A percentile compares a stretch with the other conserved stretches of the same genome.
These are phyloP conservation scores for Macquaria ambigua DNA, from an alignment of 2,113 vertebrate genomes.

Conservation along the genomic window DNA sequence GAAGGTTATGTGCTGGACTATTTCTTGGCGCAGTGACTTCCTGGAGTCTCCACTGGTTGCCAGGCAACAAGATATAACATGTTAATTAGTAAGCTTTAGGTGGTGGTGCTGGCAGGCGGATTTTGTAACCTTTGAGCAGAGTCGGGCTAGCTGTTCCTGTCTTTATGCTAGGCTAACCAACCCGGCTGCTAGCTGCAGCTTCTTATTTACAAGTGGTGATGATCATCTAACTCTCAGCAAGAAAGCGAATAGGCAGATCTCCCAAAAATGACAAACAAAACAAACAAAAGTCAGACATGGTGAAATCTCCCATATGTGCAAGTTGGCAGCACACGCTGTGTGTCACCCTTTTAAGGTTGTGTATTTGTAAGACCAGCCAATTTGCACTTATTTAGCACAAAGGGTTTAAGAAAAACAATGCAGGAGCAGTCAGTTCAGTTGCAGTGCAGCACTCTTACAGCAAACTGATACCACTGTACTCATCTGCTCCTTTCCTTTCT, in stretches of 20 bases:
- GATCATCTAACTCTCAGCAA: not conserved
- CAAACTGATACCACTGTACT: not conserved
- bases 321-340: not conserved
- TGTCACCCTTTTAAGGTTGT: not conserved
- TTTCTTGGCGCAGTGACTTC: not conserved
- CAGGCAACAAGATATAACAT: not conserved
- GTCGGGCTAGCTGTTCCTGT: not conserved
- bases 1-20: not conserved
- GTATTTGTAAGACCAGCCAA: not conserved
- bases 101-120: no score
- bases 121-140: not conserved
- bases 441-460: not conserved
- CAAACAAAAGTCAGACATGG: not conserved
- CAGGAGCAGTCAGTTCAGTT: not conserved
- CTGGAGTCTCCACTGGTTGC: not conserved
- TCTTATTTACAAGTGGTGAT: not conserved
- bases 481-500: not conserved
- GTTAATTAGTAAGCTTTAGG: not conserved
- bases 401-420: not conserved
- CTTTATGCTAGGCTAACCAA: conserved; percentile 8
- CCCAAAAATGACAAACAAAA: not conserved
- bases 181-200: not conserved
- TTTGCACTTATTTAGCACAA: not conserved
- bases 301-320: not conserved
- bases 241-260: not conserved